These are phyloP conservation scores for Sardinella longiceps DNA, from an alignment of 2,797 vertebrate species.

Conservation along the genomic window DNA sequence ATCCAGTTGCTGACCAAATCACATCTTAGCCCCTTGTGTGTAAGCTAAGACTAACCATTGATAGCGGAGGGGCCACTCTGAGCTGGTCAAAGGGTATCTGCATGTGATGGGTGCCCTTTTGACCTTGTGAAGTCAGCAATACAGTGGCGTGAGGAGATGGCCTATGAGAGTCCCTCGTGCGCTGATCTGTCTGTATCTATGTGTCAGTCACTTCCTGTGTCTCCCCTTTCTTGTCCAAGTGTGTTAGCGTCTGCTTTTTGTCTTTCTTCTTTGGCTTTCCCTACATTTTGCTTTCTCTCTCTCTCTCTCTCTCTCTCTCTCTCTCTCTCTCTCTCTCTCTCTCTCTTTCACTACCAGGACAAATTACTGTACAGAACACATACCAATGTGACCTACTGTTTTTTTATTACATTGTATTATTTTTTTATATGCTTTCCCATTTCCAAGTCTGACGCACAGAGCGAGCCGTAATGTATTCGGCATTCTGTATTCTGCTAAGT, in stretches of 20 bases:
- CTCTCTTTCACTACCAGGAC: background rate
- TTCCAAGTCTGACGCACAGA: background rate
- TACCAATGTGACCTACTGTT: conserved; percentile 5
- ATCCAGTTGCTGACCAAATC: conserved; percentile 36
- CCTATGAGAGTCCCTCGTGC: background rate
- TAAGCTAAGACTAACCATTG: conserved; percentile 41
- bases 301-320: background rate
- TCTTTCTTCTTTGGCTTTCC: background rate
- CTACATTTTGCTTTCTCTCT: background rate
- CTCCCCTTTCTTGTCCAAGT: background rate
- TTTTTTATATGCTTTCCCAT: background rate
- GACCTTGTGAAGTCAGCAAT: conserved; percentile 22
- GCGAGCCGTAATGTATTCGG: conserved; percentile 1
- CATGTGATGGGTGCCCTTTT: conserved; percentile 1
- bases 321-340: background rate
- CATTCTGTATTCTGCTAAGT: conserved; percentile 8
- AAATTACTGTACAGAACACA: background rate
- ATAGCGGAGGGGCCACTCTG: background rate
- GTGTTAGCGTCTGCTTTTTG: background rate
- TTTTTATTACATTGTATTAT: no score
- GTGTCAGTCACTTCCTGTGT: background rate
- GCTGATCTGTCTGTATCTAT: background rate
- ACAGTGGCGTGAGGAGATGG: background rate
- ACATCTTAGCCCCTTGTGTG: conserved; percentile 30
- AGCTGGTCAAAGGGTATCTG: conserved; percentile 26